These are phyloP conservation scores for Ophioninae sp. DNA, from an alignment of 2,888 invertebrate genomes.

Conservation along the genomic window DNA sequence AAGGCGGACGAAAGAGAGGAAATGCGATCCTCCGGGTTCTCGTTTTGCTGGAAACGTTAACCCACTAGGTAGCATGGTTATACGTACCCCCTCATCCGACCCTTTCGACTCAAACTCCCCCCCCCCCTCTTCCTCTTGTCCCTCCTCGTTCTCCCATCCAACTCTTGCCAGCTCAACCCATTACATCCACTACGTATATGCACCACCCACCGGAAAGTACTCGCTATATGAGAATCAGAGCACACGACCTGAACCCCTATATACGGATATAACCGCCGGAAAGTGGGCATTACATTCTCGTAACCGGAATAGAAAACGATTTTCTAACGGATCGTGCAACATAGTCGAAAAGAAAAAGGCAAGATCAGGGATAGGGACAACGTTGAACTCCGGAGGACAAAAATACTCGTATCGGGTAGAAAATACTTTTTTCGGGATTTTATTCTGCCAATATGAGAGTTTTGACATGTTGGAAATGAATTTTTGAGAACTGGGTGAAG, in stretches of 20 bases:
- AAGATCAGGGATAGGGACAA: not conserved
- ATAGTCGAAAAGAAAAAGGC: conserved; percentile 11
- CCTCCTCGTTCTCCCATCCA: conserved; percentile 9
- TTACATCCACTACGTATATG: conserved; percentile 38
- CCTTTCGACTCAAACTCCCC: conserved; percentile 28
- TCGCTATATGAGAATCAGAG: conserved; percentile 46
- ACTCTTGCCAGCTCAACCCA: conserved; percentile 39
- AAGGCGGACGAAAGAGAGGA: conserved; percentile 48
- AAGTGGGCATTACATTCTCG: conserved; percentile 68
- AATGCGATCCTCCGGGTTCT: conserved; percentile 53
- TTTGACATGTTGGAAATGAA: too few species aligned
- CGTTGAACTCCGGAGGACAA: not conserved
- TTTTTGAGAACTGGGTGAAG: too few species aligned
- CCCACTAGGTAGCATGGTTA: conserved; percentile 45
- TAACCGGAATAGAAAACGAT: conserved; percentile 67
- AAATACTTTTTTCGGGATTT: too few species aligned
- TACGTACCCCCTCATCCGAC: conserved; percentile 46
- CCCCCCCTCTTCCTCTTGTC: conserved; percentile 18
- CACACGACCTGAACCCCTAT: conserved; percentile 51
- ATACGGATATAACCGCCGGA: conserved; percentile 58
- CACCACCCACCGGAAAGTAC: conserved; percentile 20
- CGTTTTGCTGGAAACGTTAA: conserved; percentile 55
- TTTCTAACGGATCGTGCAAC: conserved; percentile 59
- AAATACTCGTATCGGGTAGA: not conserved
- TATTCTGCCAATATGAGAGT: too few species aligned